These are phyloP conservation scores for Tryphoninae sp. DNA, from an alignment of 2,888 invertebrate species.

Conservation along the genomic window DNA sequence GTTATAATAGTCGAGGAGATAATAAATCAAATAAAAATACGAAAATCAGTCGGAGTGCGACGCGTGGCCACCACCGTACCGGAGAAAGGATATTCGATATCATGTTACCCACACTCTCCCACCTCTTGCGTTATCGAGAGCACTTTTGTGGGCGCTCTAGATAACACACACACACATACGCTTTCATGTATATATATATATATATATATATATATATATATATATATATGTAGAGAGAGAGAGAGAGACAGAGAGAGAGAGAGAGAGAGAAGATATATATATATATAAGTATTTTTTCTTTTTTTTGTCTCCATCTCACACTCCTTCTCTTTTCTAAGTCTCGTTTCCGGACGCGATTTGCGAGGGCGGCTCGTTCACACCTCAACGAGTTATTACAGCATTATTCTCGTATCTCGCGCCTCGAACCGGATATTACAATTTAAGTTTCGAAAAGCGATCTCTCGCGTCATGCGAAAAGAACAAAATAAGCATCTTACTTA, in stretches of 20 bases:
- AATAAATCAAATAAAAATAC: conserved; percentile 16
- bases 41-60: conserved; percentile 18
- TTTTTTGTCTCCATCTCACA: conserved; percentile 10
- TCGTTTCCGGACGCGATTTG: conserved; percentile 56
- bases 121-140: conserved; percentile 52
- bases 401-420: conserved; percentile 48
- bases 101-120: conserved; percentile 41
- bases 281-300: conserved; percentile 13
- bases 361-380: conserved; percentile 60
- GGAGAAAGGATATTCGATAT: conserved; percentile 61
- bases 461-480: background rate
- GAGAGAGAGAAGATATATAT: no score
- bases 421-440: conserved; percentile 44
- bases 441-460: conserved; percentile 10
- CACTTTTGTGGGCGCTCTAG: conserved; percentile 54
- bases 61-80: conserved; percentile 32
- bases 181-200: conserved; percentile 2
- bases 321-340: conserved; percentile 46
- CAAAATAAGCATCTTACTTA: background rate
- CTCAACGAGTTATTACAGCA: conserved; percentile 57
- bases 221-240: background rate
- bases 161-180: conserved; percentile 25
- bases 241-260: no score
- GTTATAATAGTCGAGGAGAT: conserved; percentile 29
- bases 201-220: background rate